phyloP scores from a whole-genome alignment of 2,888 invertebrate species.

The Phoenoteleia sp. region DNA sequence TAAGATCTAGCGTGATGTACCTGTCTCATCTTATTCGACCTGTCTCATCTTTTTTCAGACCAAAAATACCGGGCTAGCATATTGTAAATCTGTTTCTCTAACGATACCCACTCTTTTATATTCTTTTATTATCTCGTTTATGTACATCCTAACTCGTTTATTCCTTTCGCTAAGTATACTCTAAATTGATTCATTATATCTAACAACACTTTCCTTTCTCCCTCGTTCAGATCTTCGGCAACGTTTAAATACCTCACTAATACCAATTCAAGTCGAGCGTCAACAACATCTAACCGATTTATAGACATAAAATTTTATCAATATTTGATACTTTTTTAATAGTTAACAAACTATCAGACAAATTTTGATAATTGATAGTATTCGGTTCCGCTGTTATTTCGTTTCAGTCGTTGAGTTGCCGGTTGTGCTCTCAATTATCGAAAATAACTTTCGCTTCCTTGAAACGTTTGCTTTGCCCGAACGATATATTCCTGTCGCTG shows the following conservation, averaged over 20 bases:
- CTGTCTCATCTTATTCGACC: background rate
- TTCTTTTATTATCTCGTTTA: background rate
- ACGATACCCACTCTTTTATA: background rate
- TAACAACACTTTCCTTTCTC: too few relatives aligned
- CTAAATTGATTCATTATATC: background rate
- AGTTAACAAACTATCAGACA: too few relatives aligned
- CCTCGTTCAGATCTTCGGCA: too few relatives aligned
- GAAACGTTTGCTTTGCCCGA: slow-evolving; percentile 57
- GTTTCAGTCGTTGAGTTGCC: too few relatives aligned
- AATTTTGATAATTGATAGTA: too few relatives aligned
- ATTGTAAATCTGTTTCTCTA: background rate
- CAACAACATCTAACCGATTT: too few relatives aligned
- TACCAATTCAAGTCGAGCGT: too few relatives aligned
- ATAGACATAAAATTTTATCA: too few relatives aligned
- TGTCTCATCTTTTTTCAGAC: background rate
- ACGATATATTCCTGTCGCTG: slow-evolving; percentile 69
- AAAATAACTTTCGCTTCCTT: slow-evolving; percentile 80
- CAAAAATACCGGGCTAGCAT: background rate
- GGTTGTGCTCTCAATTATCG: too few relatives aligned
- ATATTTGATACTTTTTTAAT: too few relatives aligned
- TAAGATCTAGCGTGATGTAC: background rate
- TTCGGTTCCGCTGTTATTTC: too few relatives aligned
- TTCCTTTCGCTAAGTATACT: background rate
- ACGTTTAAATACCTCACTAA: too few relatives aligned
- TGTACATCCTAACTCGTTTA: background rate